phyloP scores from a whole-genome alignment of 2,113 vertebrate species.

The Hyaena hyaena region DNA sequence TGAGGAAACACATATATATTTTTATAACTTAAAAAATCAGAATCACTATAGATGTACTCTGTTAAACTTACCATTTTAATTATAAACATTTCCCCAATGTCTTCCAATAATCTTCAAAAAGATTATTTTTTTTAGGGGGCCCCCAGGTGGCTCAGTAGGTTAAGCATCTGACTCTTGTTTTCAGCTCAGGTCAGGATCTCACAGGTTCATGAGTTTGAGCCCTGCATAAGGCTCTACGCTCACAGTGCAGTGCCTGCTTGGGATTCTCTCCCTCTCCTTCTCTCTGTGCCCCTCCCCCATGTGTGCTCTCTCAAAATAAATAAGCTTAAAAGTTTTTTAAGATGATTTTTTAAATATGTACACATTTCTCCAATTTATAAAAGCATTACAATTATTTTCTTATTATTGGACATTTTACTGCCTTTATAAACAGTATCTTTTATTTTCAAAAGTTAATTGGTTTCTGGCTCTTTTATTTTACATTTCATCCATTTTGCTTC shows the following conservation, averaged over 20 bases:
- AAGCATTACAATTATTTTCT: not conserved
- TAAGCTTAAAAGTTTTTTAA: too few relatives aligned
- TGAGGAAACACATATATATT: not conserved
- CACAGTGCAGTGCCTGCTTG: too few relatives aligned
- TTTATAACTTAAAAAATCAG: not conserved
- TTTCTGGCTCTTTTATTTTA: not conserved
- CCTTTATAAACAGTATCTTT: not conserved
- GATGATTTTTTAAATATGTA: not conserved
- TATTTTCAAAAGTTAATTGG: not conserved
- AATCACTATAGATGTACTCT: not conserved
- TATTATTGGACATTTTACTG: not conserved
- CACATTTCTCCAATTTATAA: not conserved
- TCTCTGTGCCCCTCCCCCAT: too few relatives aligned
- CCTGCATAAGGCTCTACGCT: too few relatives aligned
- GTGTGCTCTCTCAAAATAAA: too few relatives aligned
- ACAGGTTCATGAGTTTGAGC: too few relatives aligned
- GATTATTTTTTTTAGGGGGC: not conserved
- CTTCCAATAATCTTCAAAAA: not conserved
- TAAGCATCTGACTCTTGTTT: too few relatives aligned
- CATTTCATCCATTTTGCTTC: not conserved
- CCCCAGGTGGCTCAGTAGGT: too few relatives aligned
- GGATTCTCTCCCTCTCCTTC: too few relatives aligned
- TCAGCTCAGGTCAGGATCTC: too few relatives aligned
- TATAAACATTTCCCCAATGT: not conserved
- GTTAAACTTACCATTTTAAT: not conserved